Evolutionary conservation across 2,113 vertebrate species (phyloP).

Genomic region (Ciconia maguari): DNA sequence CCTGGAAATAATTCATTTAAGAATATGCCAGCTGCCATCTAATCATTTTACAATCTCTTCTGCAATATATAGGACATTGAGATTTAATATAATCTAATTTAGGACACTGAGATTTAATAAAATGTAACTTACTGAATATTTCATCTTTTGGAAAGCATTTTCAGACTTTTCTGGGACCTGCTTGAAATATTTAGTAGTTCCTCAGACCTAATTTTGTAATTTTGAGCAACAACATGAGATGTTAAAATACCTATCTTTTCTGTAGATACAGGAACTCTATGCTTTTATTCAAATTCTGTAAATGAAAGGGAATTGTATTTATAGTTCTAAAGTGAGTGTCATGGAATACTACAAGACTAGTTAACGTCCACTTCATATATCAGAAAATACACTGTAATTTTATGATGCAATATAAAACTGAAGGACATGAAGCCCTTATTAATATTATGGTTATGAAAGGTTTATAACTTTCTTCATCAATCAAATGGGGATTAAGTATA

Average conservation of each 20-base stretch:
- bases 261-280: background rate
- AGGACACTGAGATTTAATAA: background rate
- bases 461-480: background rate
- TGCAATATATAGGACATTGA: background rate
- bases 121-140: background rate
- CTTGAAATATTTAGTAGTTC: background rate
- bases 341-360: background rate
- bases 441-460: background rate
- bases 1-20: background rate
- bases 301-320: background rate
- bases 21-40: background rate
- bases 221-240: background rate
- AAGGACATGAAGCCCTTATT: background rate
- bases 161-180: background rate
- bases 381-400: background rate
- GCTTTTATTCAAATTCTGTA: background rate
- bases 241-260: background rate
- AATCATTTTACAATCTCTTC: background rate
- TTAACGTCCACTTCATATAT: background rate
- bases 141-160: background rate
- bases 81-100: background rate
- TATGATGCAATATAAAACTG: background rate
- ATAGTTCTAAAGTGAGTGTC: background rate
- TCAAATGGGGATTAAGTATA: background rate
- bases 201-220: background rate